phyloP scores from a whole-genome alignment of 2,797 vertebrate species.

The Aeoliscus strigatus region DNA sequence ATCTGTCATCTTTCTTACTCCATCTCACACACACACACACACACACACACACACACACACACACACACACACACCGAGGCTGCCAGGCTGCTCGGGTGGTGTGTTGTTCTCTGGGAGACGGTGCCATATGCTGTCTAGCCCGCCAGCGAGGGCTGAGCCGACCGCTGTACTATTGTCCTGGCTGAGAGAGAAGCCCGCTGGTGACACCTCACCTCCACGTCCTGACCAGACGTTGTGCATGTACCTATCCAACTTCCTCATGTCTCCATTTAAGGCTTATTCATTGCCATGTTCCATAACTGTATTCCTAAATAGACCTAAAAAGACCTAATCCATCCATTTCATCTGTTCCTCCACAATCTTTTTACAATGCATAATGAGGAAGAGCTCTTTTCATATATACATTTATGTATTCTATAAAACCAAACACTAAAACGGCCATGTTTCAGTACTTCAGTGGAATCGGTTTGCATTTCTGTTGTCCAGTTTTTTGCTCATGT shows the following conservation, averaged over 20 bases:
- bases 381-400: no score
- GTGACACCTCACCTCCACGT: conserved; percentile 4
- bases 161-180: conserved; percentile 39
- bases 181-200: conserved; percentile 32
- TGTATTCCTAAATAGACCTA: no score
- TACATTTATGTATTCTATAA: no score
- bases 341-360: background rate
- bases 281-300: background rate
- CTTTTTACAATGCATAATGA: no score
- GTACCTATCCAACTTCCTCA: background rate
- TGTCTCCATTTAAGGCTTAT: background rate
- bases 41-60: conserved; percentile 28
- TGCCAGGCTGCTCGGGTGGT: conserved; percentile 68
- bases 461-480: no score
- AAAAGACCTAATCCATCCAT: background rate
- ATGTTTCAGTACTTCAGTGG: no score
- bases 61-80: conserved; percentile 27
- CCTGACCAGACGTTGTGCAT: background rate
- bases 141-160: conserved; percentile 51
- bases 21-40: conserved; percentile 26
- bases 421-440: no score
- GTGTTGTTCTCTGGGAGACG: conserved; percentile 74
- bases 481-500: background rate
- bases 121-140: conserved; percentile 80
- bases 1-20: no score